Conservation (phyloP, 2,113 vertebrate genomes). For the Columba livia region DNA sequence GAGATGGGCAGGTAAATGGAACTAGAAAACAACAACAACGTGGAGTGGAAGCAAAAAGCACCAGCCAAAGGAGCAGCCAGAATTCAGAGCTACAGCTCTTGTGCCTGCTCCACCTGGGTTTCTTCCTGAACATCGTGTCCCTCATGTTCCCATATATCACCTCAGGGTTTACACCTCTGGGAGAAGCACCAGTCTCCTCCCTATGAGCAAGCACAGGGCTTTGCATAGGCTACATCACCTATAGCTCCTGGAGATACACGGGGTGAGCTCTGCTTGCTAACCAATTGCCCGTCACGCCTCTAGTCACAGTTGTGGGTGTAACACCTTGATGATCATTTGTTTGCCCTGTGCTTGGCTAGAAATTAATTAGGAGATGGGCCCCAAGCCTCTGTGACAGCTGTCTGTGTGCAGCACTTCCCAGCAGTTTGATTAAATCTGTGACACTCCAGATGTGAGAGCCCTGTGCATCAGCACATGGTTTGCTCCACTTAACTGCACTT, state of each 20-base stretch:
- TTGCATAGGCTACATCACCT: neutral
- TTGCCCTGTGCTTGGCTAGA: neutral
- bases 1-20: neutral
- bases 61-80: neutral
- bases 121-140: neutral
- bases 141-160: neutral
- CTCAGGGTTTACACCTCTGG: neutral
- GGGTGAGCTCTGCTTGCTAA: neutral
- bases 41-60: neutral
- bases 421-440: conserved; percentile 69
- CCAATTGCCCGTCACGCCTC: fast-evolving
- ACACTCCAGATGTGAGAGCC: conserved; percentile 66
- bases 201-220: neutral
- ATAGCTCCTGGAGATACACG: fast-evolving
- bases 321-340: conserved; percentile 55
- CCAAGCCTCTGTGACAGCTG: conserved; percentile 65
- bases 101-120: neutral
- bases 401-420: conserved; percentile 53
- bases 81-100: neutral
- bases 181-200: neutral
- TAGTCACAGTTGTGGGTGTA: neutral
- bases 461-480: neutral
- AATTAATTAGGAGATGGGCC: conserved; percentile 60
- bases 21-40: neutral
- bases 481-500: conserved; percentile 59